A percentile compares a stretch with the other conserved stretches of the same genome.
phyloP scores from a whole-genome alignment of 2,797 vertebrate genomes.

The Pipistrellus kuhlii region DNA sequence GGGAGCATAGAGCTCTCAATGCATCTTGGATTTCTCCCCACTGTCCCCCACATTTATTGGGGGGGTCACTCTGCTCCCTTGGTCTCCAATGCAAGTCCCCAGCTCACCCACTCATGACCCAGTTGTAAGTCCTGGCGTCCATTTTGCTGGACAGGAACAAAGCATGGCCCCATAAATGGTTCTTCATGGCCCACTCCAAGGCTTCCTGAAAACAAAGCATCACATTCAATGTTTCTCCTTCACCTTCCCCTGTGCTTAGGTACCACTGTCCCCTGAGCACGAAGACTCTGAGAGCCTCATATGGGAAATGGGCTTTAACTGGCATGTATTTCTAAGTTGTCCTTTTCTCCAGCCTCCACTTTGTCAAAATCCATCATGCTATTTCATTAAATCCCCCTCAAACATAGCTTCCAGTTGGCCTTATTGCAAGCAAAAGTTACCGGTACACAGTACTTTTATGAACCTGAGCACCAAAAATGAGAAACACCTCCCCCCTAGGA shows the following conservation, averaged over 20 bases:
- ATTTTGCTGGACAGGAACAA: slow-evolving; percentile 97
- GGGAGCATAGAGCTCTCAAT: background rate
- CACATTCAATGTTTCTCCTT: background rate
- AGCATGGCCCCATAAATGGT: slow-evolving; percentile 95
- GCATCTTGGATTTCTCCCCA: background rate
- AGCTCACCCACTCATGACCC: slow-evolving; percentile 92
- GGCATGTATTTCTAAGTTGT: rapidly evolving
- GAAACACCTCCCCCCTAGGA: background rate
- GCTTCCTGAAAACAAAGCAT: slow-evolving; percentile 90
- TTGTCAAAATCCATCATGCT: background rate
- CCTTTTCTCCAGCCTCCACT: background rate
- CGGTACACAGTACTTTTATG: background rate
- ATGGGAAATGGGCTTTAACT: background rate
- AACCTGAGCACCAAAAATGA: background rate
- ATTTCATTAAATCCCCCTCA: background rate
- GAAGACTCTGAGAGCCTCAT: background rate
- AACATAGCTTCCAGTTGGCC: background rate
- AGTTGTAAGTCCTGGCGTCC: slow-evolving; percentile 93
- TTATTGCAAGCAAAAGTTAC: background rate
- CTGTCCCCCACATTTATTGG: background rate
- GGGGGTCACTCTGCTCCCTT: rapidly evolving
- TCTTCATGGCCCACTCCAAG: slow-evolving; percentile 94
- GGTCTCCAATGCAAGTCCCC: background rate
- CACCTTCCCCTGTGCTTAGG: background rate
- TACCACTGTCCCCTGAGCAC: rapidly evolving